Conservation (phyloP, 2,888 invertebrate genomes). For the Sepioteuthis lessoniana region DNA sequence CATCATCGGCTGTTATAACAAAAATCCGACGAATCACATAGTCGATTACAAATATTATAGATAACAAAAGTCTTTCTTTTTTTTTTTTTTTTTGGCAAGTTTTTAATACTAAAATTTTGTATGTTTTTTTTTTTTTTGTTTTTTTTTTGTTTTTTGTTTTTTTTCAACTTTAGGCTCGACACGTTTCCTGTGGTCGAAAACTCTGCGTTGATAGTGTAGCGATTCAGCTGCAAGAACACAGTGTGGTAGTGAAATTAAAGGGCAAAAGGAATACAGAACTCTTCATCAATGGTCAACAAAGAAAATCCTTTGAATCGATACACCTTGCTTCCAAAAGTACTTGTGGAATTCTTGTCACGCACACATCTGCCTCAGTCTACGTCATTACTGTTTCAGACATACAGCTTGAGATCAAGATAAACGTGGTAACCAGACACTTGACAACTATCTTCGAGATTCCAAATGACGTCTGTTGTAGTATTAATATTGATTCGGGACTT, state of each 20-base stretch:
- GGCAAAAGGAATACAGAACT: neutral
- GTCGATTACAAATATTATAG: no score
- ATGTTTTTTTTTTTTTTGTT: no score
- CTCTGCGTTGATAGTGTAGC: slow-evolving; percentile 51
- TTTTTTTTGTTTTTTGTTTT: neutral
- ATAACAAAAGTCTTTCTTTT: no score
- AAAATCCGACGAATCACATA: no score
- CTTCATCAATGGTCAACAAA: slow-evolving; percentile 26
- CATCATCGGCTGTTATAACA: no score
- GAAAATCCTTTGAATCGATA: neutral
- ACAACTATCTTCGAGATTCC: slow-evolving; percentile 48
- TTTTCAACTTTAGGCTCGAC: neutral
- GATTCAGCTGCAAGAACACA: slow-evolving; percentile 50
- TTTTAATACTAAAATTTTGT: no score
- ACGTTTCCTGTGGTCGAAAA: neutral
- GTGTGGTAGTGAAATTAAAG: slow-evolving; percentile 39
- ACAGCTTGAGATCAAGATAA: neutral
- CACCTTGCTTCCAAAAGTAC: neutral
- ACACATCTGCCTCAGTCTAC: neutral
- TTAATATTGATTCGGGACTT: slow-evolving; percentile 42
- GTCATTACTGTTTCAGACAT: neutral
- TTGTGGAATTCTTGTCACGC: slow-evolving; percentile 34
- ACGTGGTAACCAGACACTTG: neutral
- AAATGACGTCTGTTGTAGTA: slow-evolving; percentile 52
- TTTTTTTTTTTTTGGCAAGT: no score